Base-by-base conservation (phyloP, 2,113 vertebrate genomes). In the Pelecanus crispus region DNA sequence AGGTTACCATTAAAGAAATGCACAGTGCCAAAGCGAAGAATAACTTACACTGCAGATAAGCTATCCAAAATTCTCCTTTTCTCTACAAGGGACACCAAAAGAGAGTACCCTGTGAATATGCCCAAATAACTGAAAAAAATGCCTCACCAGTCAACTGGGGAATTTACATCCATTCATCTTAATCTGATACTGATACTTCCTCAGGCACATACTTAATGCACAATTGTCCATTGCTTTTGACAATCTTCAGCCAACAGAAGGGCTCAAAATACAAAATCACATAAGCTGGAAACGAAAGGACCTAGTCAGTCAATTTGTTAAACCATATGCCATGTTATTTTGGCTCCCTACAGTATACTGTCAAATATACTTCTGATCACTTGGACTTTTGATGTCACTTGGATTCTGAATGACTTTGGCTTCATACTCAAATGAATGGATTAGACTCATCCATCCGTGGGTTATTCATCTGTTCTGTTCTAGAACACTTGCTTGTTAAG, bases 391-490 rank as follows among this genome's bases (percentile, higher is more conserved):
- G 65, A 75, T 91, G 84, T 90, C 73, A 72, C 73, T 88, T 82
- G 52, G 78, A 68, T 95, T 85, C 87, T 53, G 15, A 50, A 80
- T 81, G 58, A 93, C 90, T 94, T 93, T n/a, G 79, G 82, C 73
- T 97, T 93, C 86, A 70, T 29, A n/a, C 29, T 93, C 65, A 91
- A 45, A 68, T 82, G 66, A 94, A 95, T 79, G 95, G 81, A 86
- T 96, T 92, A 92, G 81, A 26, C 24, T 92, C 78, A 85, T 53
- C 90, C 83, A 49, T 88, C 93, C 29, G 8, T 38, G 59, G 63
- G 44, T 95, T 92, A 96, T 96, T 95, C 45, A 88, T 91, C 63
- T 72, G n/a, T 81, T 95, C 53, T 68, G 59, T 85, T 91, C 95
- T 90, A 67, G 88, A 97, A 92, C 59, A 53, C 45, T 88, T 72